These are phyloP conservation scores for Protobothrops mucrosquamatus DNA, from an alignment of 2,113 vertebrate genomes.

Conservation along the genomic window DNA sequence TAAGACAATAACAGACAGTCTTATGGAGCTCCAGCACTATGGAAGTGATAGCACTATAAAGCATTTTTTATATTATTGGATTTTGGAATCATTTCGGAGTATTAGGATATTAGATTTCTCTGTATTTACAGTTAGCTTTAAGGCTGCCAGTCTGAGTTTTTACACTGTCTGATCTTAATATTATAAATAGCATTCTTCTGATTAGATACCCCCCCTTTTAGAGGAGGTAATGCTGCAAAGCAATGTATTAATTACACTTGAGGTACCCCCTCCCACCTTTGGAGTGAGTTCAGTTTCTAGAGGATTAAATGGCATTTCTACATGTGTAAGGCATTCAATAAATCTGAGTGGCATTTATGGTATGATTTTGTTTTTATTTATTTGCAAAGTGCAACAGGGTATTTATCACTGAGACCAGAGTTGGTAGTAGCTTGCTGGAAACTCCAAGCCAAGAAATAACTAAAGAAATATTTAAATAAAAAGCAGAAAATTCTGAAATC, in stretches of 20 bases:
- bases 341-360: constrained; percentile 66
- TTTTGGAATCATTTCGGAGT: constrained; percentile 61
- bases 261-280: constrained; percentile 50
- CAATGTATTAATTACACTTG: constrained; percentile 60
- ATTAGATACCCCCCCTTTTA: constrained; percentile 5
- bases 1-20: constrained; percentile 43
- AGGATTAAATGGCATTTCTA: constrained; percentile 61
- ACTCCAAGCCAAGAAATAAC: constrained; percentile 62
- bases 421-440: constrained; percentile 57
- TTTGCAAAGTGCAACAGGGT: constrained; percentile 64
- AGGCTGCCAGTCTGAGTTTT: constrained; percentile 58
- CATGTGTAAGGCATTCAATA: constrained; percentile 62
- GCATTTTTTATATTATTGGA: constrained; percentile 58
- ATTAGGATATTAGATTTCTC: constrained; percentile 55
- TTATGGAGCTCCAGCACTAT: constrained; percentile 42
- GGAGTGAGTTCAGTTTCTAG: constrained; percentile 56
- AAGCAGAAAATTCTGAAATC: background rate
- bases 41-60: constrained; percentile 50
- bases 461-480: constrained; percentile 45
- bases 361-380: constrained; percentile 72
- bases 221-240: constrained; percentile 40
- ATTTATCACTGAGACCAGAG: constrained; percentile 59
- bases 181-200: constrained; percentile 24
- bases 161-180: constrained; percentile 23
- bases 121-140: constrained; percentile 53